phyloP scores from a whole-genome alignment of 2,113 vertebrate species.

The Mormoops blainvillei region DNA sequence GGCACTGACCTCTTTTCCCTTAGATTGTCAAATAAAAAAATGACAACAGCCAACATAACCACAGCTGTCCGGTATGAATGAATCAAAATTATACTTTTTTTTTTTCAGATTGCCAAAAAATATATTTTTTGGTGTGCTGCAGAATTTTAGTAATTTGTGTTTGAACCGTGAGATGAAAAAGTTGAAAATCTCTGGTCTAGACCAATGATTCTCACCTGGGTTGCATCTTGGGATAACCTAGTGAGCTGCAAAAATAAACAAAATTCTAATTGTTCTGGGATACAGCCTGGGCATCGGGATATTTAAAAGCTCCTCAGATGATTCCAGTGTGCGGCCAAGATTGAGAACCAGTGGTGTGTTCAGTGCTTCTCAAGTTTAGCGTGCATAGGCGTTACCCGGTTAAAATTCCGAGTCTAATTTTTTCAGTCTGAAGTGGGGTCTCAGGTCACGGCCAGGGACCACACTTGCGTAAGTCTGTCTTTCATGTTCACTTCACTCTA shows the following conservation, averaged over 20 bases:
- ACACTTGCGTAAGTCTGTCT: neutral
- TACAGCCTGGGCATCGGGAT: neutral
- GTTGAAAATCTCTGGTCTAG: neutral
- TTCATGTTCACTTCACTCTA: neutral
- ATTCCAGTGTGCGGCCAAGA: neutral
- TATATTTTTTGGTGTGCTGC: neutral
- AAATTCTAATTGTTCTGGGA: neutral
- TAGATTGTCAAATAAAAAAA: neutral
- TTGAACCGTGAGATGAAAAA: neutral
- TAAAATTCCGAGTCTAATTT: neutral
- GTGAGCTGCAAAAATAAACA: neutral
- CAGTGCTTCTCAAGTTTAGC: neutral
- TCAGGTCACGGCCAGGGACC: neutral
- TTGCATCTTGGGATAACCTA: neutral
- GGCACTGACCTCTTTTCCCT: neutral
- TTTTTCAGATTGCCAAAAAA: neutral
- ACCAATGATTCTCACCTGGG: neutral
- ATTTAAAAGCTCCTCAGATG: neutral
- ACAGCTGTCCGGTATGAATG: neutral
- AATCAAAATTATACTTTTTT: neutral
- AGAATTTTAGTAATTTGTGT: neutral
- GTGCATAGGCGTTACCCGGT: neutral
- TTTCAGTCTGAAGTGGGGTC: fast-evolving
- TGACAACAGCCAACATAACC: neutral
- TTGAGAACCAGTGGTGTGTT: neutral